phyloP scores from a whole-genome alignment of 1,140 invertebrate genomes.

The Neodiprion lecontei region DNA sequence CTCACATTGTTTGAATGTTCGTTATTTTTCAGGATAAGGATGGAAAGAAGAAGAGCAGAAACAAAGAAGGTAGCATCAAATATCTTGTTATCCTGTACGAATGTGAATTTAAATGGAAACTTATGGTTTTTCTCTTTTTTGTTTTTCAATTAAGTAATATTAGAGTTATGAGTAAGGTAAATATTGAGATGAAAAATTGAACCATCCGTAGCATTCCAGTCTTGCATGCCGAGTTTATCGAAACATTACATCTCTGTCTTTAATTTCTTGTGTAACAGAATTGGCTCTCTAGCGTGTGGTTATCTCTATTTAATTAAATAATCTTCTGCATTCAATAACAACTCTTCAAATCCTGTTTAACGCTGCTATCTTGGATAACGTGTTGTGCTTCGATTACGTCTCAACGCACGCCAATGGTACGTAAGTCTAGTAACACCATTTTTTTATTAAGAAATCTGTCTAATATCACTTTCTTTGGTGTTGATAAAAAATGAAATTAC shows the following conservation, averaged over 20 bases:
- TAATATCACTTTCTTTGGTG: too few species aligned
- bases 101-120: too few species aligned
- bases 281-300: neutral
- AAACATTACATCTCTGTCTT: neutral
- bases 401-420: slow-evolving; percentile 32
- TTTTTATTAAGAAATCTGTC: too few species aligned
- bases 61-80: slow-evolving; percentile 76
- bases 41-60: slow-evolving; percentile 79
- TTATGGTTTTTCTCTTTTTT: too few species aligned
- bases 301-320: too few species aligned
- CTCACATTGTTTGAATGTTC: too few species aligned
- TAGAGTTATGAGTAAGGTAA: slow-evolving; percentile 19
- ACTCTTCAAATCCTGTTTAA: slow-evolving; percentile 38
- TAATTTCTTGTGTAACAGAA: neutral
- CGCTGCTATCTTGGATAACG: slow-evolving; percentile 32
- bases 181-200: slow-evolving; percentile 14
- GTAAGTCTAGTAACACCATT: slow-evolving; percentile 15
- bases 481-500: too few species aligned
- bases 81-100: neutral
- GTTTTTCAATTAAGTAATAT: too few species aligned
- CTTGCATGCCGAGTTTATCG: too few species aligned
- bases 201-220: too few species aligned
- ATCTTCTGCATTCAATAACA: slow-evolving; percentile 26
- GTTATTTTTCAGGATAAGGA: slow-evolving; percentile 76
- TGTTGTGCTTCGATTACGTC: slow-evolving; percentile 21